Percentiles rank a stretch among this genome's conserved stretches.
These are phyloP conservation scores for Mormyrus proboscirostris DNA, from an alignment of 2,797 vertebrate species.

Conservation along the genomic window DNA sequence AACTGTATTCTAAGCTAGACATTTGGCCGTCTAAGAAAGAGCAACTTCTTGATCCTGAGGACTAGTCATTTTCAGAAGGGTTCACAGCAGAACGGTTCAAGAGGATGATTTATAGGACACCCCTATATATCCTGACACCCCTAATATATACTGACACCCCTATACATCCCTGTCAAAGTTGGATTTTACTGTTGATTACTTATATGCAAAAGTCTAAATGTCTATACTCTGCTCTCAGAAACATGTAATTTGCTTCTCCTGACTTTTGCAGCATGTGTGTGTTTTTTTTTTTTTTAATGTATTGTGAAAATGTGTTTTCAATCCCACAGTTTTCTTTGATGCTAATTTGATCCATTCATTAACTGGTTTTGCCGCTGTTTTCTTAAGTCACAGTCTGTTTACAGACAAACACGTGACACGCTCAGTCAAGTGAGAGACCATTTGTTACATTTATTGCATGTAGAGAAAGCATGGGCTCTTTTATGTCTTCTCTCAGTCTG, in stretches of 20 bases:
- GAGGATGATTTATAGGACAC: neutral
- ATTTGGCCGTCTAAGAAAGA: neutral
- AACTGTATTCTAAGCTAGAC: neutral
- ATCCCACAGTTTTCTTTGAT: slow-evolving; percentile 44
- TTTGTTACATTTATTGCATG: slow-evolving; percentile 16
- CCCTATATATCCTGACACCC: neutral
- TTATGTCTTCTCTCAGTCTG: slow-evolving; percentile 13
- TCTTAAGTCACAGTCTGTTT: slow-evolving; percentile 33
- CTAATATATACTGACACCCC: neutral
- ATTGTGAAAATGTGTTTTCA: slow-evolving; percentile 47
- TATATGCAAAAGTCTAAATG: slow-evolving; percentile 30
- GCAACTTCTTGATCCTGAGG: neutral
- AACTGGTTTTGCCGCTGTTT: slow-evolving; percentile 41
- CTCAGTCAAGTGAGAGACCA: slow-evolving; percentile 24
- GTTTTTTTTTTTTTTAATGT: slow-evolving; percentile 28
- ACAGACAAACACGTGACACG: slow-evolving; percentile 24
- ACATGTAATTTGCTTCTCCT: slow-evolving; percentile 31
- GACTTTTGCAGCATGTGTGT: slow-evolving; percentile 31
- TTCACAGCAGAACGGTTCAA: neutral
- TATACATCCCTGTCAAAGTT: slow-evolving; percentile 7
- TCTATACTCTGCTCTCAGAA: slow-evolving; percentile 29
- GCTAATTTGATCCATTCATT: slow-evolving; percentile 52
- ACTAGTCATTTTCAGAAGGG: neutral
- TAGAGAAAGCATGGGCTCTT: neutral
- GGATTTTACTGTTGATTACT: slow-evolving; percentile 14